Evolutionary conservation across 2,113 vertebrate genomes (phyloP).

Genomic region (Leucopternis melanops): DNA sequence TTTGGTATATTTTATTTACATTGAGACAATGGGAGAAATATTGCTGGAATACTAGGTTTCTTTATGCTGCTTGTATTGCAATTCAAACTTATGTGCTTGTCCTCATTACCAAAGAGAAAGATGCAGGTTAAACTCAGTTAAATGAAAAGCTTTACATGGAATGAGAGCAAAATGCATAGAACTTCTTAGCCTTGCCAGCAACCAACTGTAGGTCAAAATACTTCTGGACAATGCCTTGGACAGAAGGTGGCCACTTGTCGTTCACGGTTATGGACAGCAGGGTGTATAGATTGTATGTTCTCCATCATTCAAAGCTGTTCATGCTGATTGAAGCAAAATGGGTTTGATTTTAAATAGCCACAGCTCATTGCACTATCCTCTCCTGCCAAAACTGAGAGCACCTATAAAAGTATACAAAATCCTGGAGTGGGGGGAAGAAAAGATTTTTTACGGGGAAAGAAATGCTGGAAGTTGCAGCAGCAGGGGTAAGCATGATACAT

Average conservation of each 20-base stretch:
- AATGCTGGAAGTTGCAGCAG: not conserved
- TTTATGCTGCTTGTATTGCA: not conserved
- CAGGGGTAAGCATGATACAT: not conserved
- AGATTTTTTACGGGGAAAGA: not conserved
- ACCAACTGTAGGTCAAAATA: not conserved
- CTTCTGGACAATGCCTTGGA: no score
- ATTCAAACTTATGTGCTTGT: not conserved
- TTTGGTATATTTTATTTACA: not conserved
- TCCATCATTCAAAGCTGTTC: not conserved
- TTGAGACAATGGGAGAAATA: not conserved
- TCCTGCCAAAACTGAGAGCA: not conserved
- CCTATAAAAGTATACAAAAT: not conserved
- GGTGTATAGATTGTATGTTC: fast-evolving
- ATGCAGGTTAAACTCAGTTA: not conserved
- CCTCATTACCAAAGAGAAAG: not conserved
- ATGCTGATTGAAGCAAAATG: not conserved
- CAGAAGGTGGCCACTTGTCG: not conserved
- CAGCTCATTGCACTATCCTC: not conserved
- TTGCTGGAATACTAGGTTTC: not conserved
- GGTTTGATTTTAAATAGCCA: not conserved
- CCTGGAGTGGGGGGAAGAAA: not conserved
- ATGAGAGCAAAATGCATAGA: not conserved
- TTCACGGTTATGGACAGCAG: not conserved
- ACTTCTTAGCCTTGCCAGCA: not conserved
- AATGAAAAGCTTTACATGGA: not conserved